A percentile compares a stretch with the other conserved stretches of the same genome.
Conservation (phyloP, 2,888 invertebrate species). For the Acanthosepion esculentum region DNA sequence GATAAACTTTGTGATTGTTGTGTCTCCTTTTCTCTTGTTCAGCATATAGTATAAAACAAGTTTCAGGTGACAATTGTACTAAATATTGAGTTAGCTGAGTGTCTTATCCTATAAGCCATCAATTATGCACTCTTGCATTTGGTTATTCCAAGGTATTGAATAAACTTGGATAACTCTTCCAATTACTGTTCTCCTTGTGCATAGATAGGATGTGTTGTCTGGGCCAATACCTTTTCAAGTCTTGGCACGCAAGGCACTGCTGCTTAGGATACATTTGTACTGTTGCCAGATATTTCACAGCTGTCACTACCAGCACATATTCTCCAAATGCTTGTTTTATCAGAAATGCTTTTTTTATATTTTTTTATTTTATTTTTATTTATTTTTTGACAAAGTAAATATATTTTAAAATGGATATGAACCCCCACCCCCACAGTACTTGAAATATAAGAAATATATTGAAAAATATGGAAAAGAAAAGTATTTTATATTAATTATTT, state of each 20-base stretch:
- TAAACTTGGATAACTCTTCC: constrained; percentile 20
- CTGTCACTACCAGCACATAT: background rate
- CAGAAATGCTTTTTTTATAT: background rate
- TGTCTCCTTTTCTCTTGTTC: background rate
- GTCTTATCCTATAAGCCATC: background rate
- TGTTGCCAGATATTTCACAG: background rate
- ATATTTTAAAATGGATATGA: too few relatives aligned
- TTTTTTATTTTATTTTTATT: background rate
- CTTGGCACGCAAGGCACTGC: background rate
- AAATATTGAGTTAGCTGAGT: background rate
- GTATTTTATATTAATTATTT: background rate
- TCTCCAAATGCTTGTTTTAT: background rate
- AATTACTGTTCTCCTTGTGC: background rate
- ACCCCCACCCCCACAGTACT: background rate
- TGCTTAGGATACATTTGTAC: constrained; percentile 21
- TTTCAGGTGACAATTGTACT: background rate
- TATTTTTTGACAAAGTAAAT: background rate
- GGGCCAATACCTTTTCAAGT: background rate
- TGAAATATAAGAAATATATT: background rate
- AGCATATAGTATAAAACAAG: background rate
- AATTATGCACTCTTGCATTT: background rate
- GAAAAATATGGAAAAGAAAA: background rate
- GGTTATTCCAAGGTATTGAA: background rate
- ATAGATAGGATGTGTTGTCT: constrained; percentile 18
- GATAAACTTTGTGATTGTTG: too few relatives aligned